Conservation (phyloP, 2,113 vertebrate genomes). For the Neolamprologus modestus region DNA sequence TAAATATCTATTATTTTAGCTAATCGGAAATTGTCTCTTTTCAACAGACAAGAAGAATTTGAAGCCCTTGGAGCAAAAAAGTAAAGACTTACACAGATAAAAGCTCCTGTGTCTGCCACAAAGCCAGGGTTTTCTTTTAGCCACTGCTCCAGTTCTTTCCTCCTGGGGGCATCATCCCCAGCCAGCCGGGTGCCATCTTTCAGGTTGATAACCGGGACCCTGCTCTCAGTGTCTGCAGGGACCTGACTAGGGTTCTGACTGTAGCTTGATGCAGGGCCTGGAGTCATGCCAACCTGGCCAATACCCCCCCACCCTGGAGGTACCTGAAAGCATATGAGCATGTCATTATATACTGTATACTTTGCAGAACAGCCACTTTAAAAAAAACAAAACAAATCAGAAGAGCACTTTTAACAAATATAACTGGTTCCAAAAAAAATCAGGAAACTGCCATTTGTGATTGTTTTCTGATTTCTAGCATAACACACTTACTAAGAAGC, state of each 20-base stretch:
- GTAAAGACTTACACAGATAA: constrained; percentile 81
- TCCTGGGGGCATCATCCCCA: constrained; percentile 91
- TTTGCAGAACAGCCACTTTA: not conserved
- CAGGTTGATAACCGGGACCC: constrained; percentile 93
- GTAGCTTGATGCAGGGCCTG: constrained; percentile 58
- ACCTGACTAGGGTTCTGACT: constrained; percentile 65
- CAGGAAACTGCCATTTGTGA: not conserved
- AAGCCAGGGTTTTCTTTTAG: constrained; percentile 92
- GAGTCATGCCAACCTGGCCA: constrained; percentile 72
- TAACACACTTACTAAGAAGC: not conserved
- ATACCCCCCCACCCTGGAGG: constrained; percentile 76
- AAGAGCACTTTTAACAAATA: not conserved
- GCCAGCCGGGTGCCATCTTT: constrained; percentile 96
- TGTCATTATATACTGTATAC: not conserved
- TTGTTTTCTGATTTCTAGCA: not conserved
- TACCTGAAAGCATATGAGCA: constrained; percentile 60
- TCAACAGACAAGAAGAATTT: not conserved
- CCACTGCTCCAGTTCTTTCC: constrained; percentile 91
- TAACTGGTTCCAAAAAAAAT: not conserved
- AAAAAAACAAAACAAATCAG: not conserved
- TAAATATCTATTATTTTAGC: not conserved
- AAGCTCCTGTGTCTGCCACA: constrained; percentile 92
- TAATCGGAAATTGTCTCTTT: not conserved
- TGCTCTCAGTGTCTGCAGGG: constrained; percentile 79
- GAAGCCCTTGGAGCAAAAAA: not conserved